Evolutionary conservation across 2,797 vertebrate genomes (phyloP).

Genomic region (Lepus oiostolus): DNA sequence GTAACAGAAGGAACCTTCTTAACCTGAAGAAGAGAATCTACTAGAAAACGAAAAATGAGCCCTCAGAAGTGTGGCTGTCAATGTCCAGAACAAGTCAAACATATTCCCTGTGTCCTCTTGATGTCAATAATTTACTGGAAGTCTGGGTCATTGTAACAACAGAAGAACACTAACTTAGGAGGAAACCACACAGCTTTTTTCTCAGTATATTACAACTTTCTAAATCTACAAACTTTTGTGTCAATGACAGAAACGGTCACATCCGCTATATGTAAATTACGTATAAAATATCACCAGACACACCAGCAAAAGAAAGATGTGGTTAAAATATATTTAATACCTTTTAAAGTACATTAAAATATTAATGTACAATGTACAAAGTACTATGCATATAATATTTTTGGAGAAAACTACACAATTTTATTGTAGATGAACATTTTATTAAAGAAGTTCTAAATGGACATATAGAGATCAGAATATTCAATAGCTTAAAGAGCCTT

Average conservation of each 20-base stretch:
- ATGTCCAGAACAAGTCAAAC: not conserved
- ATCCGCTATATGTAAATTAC: not conserved
- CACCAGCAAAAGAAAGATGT: not conserved
- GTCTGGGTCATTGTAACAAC: not conserved
- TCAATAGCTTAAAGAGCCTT: not conserved
- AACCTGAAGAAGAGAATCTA: not conserved
- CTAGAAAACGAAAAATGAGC: too few relatives aligned
- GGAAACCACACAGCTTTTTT: not conserved
- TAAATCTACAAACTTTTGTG: not conserved
- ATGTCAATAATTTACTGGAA: too few relatives aligned
- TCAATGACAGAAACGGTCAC: not conserved
- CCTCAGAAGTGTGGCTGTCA: not conserved
- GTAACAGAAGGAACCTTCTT: not conserved
- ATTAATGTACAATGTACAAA: too few relatives aligned
- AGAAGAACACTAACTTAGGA: too few relatives aligned
- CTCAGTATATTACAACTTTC: too few relatives aligned
- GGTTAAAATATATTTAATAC: not conserved
- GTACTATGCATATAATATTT: not conserved
- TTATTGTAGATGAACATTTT: not conserved
- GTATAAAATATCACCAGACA: not conserved
- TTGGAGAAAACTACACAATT: not conserved
- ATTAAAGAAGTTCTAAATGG: not conserved
- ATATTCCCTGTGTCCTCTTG: accelerated
- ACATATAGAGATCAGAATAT: not conserved
- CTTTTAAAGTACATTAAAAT: too few relatives aligned